Conservation (phyloP, 1,140 invertebrate species). For the Cephus cinctus region DNA sequence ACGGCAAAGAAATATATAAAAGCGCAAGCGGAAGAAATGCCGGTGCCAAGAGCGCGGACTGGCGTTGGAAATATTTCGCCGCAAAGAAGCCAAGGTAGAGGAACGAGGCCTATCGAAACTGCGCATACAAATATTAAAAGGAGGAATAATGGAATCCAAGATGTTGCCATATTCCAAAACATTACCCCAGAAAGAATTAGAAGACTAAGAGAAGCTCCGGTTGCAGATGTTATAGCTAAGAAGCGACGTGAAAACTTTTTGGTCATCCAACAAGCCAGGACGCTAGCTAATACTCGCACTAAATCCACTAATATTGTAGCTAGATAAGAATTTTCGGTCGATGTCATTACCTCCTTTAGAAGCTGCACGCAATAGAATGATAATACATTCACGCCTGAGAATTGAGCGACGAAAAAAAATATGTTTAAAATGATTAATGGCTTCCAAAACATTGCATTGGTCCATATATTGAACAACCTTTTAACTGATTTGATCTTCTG, state of each 20-base stretch:
- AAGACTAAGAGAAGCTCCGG: constrained; percentile 57
- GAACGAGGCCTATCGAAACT: constrained; percentile 47
- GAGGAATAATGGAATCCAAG: constrained; percentile 23
- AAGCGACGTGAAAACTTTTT: constrained; percentile 60
- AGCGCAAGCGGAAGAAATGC: constrained; percentile 61
- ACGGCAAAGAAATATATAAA: constrained; percentile 64
- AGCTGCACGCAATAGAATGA: constrained; percentile 71
- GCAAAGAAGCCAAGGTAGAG: constrained; percentile 62
- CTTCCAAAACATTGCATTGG: constrained; percentile 56
- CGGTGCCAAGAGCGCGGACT: constrained; percentile 56
- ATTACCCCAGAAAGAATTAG: constrained; percentile 48
- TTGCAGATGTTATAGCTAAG: constrained; percentile 58
- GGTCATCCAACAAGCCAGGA: constrained; percentile 59
- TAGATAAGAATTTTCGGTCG: constrained; percentile 53
- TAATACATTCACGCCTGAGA: constrained; percentile 66
- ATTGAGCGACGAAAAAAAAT: constrained; percentile 63
- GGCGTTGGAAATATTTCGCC: constrained; percentile 59
- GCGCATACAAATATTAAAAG: constrained; percentile 29
- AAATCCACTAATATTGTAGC: constrained; percentile 66
- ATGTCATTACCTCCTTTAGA: constrained; percentile 54
- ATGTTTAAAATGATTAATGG: constrained; percentile 61
- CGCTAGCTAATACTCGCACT: constrained; percentile 65
- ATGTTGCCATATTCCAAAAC: neutral
- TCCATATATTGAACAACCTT: too few relatives aligned
- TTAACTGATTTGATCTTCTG: too few relatives aligned